Conservation (phyloP, 2,113 vertebrate genomes). For the Lampris incognitus region DNA sequence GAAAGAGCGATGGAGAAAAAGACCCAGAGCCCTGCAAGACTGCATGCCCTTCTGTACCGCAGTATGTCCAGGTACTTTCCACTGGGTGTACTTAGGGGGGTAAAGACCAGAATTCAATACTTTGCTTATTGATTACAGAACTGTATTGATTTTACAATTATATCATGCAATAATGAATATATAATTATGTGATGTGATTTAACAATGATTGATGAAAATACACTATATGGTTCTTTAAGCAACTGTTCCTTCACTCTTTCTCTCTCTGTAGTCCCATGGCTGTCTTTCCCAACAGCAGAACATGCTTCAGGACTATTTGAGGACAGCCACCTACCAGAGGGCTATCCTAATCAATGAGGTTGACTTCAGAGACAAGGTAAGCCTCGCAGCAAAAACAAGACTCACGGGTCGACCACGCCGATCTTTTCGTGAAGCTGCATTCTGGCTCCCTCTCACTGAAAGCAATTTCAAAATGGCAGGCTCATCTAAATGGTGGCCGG, state of each 20-base stretch:
- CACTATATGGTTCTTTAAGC: too few species aligned
- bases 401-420: too few species aligned
- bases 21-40: slow-evolving; percentile 41
- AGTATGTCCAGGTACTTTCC: slow-evolving; percentile 79
- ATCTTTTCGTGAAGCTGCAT: too few species aligned
- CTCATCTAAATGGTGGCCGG: too few species aligned
- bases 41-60: slow-evolving; percentile 67
- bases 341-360: slow-evolving; percentile 83
- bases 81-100: neutral
- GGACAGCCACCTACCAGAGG: slow-evolving; percentile 83
- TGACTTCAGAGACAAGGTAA: slow-evolving; percentile 86
- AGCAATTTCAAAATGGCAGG: too few species aligned
- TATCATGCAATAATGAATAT: too few species aligned
- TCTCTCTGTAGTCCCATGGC: slow-evolving; percentile 79
- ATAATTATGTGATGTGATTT: neutral
- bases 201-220: neutral
- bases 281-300: slow-evolving; percentile 85
- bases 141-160: neutral
- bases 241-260: too few species aligned
- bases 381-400: too few species aligned
- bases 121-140: neutral
- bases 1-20: neutral
- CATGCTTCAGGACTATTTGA: slow-evolving; percentile 84
- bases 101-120: neutral
- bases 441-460: too few species aligned